phyloP scores from a whole-genome alignment of 2,888 invertebrate species.

The Drosophila siamana region DNA sequence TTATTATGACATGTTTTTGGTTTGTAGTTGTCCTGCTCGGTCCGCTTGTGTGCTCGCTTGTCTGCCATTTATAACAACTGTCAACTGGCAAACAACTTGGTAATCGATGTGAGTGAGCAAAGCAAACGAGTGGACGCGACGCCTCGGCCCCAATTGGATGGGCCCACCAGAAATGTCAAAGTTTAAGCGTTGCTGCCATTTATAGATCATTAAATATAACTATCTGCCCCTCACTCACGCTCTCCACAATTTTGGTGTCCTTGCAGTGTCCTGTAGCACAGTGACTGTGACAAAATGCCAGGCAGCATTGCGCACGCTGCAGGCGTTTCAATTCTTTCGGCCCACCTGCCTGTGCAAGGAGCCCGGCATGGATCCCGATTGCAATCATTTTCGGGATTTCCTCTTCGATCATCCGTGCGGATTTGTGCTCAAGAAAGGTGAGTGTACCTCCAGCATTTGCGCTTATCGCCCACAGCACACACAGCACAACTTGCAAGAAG shows the following conservation, averaged over 20 bases:
- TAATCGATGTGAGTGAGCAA: slow-evolving; percentile 56
- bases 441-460: not conserved
- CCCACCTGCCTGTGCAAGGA: slow-evolving; percentile 97
- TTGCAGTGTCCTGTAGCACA: slow-evolving; percentile 95
- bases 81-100: slow-evolving; percentile 66
- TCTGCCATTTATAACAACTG: slow-evolving; percentile 79
- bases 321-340: slow-evolving; percentile 96
- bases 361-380: slow-evolving; percentile 95
- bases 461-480: not conserved
- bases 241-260: slow-evolving; percentile 20
- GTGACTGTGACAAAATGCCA: slow-evolving; percentile 97
- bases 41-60: slow-evolving; percentile 33
- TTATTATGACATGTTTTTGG: slow-evolving; percentile 80
- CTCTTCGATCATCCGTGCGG: slow-evolving; percentile 97
- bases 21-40: slow-evolving; percentile 65
- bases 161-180: slow-evolving; percentile 60
- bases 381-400: slow-evolving; percentile 96
- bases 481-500: not conserved
- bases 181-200: slow-evolving; percentile 75
- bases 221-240: not conserved
- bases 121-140: not conserved
- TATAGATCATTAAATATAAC: slow-evolving; percentile 75
- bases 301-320: slow-evolving; percentile 94
- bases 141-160: slow-evolving; percentile 48
- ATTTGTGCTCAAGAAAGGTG: slow-evolving; percentile 95